phyloP scores from a whole-genome alignment of 1,140 invertebrate species.

The Spodoptera litura region DNA sequence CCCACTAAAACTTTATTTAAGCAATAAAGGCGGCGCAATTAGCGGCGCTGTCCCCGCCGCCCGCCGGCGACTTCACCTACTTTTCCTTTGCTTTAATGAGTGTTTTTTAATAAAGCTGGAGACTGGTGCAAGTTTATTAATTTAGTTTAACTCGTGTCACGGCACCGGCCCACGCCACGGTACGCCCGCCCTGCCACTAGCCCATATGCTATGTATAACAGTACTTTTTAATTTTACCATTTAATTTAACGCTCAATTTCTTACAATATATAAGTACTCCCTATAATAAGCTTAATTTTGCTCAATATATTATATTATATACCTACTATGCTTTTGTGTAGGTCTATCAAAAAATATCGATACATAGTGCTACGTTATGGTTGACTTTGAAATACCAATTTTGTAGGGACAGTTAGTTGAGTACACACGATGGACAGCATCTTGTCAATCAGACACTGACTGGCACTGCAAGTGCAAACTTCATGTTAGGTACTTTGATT shows the following conservation, averaged over 20 bases:
- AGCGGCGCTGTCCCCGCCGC: slow-evolving; percentile 83
- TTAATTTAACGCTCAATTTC: slow-evolving; percentile 62
- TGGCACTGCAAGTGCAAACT: too few relatives aligned
- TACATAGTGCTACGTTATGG: too few relatives aligned
- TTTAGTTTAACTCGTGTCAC: slow-evolving; percentile 84
- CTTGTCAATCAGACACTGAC: too few relatives aligned
- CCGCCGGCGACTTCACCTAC: slow-evolving; percentile 84
- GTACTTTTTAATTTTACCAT: too few relatives aligned
- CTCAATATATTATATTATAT: too few relatives aligned
- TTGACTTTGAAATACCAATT: too few relatives aligned
- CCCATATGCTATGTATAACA: slow-evolving; percentile 57
- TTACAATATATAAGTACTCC: neutral
- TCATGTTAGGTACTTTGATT: too few relatives aligned
- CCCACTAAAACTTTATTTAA: slow-evolving; percentile 86
- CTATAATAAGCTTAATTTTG: neutral
- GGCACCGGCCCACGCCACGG: slow-evolving; percentile 65
- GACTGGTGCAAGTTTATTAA: slow-evolving; percentile 85
- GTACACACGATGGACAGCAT: too few relatives aligned
- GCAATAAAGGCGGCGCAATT: slow-evolving; percentile 86
- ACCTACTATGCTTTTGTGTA: too few relatives aligned
- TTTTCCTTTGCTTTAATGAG: slow-evolving; percentile 86
- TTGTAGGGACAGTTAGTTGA: too few relatives aligned
- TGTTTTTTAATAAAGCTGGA: slow-evolving; percentile 85
- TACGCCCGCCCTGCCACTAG: slow-evolving; percentile 52
- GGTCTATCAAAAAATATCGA: too few relatives aligned